A percentile compares a stretch with the other conserved stretches of the same genome.
phyloP scores from a whole-genome alignment of 2,888 invertebrate species.

The Melanostoma scalare region DNA sequence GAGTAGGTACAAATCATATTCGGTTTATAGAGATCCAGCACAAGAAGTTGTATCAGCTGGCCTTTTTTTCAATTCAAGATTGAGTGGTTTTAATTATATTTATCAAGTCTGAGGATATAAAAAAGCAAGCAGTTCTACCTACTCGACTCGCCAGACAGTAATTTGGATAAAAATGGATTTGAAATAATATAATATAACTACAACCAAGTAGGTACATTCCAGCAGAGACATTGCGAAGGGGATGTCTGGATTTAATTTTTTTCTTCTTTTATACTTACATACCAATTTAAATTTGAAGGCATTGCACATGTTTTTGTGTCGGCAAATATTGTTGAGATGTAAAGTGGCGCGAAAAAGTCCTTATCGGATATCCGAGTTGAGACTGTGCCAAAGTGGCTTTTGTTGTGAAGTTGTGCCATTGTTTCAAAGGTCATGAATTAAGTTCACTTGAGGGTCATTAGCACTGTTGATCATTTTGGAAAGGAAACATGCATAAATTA shows the following conservation, averaged over 20 bases:
- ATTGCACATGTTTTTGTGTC: conserved; percentile 4
- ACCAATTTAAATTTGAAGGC: conserved; percentile 6
- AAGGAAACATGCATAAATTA: conserved; percentile 40
- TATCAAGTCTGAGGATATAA: background rate
- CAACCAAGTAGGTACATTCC: conserved; percentile 20
- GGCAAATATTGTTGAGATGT: conserved; percentile 16
- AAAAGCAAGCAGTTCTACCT: conserved; percentile 13
- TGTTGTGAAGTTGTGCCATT: conserved; percentile 11
- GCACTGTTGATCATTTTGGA: conserved; percentile 54
- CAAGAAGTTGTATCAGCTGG: conserved; percentile 64
- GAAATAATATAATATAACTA: too few species aligned
- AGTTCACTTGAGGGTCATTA: conserved; percentile 58
- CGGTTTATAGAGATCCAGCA: conserved; percentile 14
- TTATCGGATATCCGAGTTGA: conserved; percentile 55
- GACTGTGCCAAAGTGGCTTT: conserved; percentile 13
- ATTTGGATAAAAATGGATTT: conserved; percentile 34
- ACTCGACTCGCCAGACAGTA: conserved; percentile 26
- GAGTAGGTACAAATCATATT: conserved; percentile 2
- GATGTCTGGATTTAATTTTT: conserved; percentile 32
- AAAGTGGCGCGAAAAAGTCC: conserved; percentile 61
- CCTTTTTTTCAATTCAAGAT: conserved; percentile 5
- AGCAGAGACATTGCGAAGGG: background rate
- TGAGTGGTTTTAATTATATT: conserved; percentile 4
- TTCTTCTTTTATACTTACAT: conserved; percentile 14
- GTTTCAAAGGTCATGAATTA: conserved; percentile 59